Evolutionary conservation across 1,140 invertebrate genomes (phyloP), one percentile per base, ranked within the genome.

Genomic region (Drosophila eugracilis): DNA sequence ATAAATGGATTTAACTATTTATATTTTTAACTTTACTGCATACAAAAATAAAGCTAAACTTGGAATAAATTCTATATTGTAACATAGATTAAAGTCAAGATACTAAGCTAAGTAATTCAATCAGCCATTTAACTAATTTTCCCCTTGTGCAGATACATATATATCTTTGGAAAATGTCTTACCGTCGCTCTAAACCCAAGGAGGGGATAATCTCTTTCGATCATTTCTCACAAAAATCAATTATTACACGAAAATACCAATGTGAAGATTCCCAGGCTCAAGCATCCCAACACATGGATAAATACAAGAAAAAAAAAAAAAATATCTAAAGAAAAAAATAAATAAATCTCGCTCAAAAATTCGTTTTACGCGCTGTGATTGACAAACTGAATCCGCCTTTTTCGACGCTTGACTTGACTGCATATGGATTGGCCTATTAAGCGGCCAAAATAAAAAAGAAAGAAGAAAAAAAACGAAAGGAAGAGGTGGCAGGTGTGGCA

Each of bases 361-460:
- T 63, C 63, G 44, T 24, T 49, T 42, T 41, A n/a, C 45, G 14
- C 36, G 41, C 28, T 7, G 21, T 24, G 63, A 50, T 66, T 66
- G 63, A 66, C 63, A 65, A 66, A 53, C 63, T 12, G 59, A 66
- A 67, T 66, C 44, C 62, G 22, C 14, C 26, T 10, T 9, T 17
- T 19, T 41, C 47, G 17, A 32, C 60, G 63, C 45, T 53, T 53
- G 60, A 67, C 60, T 67, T 66, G 63, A 14, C 60, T 34, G 60
- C 63, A 52, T 66, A 67, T 44, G 65, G 62, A 53, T 69, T 28
- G 47, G 65, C 59, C 59, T 66, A 66, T 50, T 50, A 65, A 30
- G 9, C 24, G 54, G 54, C 34, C 54, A n/a, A 30, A n/a, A n/a
- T n/a, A n/a, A n/a, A n/a, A n/a, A n/a, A n/a, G n/a, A n/a, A n/a